phyloP scores from a whole-genome alignment of 2,888 invertebrate species.

The Pterobdella sp. region DNA sequence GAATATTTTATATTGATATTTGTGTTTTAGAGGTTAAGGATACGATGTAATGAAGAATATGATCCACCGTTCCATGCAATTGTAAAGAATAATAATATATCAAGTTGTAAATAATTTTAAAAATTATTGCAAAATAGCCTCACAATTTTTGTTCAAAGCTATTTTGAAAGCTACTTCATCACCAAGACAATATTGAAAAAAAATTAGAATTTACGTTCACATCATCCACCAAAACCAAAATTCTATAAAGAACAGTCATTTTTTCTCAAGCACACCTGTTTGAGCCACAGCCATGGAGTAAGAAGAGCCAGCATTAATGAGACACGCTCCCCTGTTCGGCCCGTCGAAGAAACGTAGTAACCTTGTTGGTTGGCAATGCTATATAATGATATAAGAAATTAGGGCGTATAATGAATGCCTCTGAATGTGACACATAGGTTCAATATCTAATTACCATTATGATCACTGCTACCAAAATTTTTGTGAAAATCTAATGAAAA shows the following conservation, averaged over 20 bases:
- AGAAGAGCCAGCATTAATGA: conserved; percentile 74
- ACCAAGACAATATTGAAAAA: neutral
- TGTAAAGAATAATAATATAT: no score
- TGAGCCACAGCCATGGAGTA: conserved; percentile 79
- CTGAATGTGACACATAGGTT: neutral
- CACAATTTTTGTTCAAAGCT: no score
- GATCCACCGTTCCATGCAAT: no score
- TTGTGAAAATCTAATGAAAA: no score
- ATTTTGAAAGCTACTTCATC: neutral
- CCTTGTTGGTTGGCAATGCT: neutral
- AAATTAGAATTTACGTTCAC: neutral
- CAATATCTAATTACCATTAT: neutral
- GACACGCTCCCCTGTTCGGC: conserved; percentile 72
- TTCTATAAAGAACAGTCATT: neutral
- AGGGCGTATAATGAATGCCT: neutral
- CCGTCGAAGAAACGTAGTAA: conserved; percentile 61
- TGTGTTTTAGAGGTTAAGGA: no score
- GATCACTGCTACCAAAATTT: neutral
- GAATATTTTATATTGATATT: no score
- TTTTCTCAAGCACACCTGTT: conserved; percentile 54
- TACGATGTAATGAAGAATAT: no score
- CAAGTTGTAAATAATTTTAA: no score
- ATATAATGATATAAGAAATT: neutral
- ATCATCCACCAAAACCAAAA: neutral
- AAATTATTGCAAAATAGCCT: no score